A percentile compares a stretch with the other conserved stretches of the same genome.
phyloP scores from a whole-genome alignment of 2,113 vertebrate species.

The Anser brachyrhynchus region DNA sequence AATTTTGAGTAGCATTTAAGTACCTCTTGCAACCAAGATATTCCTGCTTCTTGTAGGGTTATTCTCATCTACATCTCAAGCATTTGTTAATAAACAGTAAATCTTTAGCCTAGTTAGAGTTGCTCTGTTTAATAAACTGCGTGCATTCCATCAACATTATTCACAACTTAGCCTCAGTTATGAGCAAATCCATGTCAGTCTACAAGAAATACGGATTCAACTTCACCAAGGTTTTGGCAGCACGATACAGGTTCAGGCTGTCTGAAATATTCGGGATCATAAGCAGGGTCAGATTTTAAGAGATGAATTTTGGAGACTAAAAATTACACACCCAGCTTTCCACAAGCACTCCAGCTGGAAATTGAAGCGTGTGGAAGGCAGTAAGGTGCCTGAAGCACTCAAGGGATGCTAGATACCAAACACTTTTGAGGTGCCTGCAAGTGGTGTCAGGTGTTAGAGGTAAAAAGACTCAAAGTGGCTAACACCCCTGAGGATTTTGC shows the following conservation, averaged over 20 bases:
- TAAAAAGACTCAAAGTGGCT: neutral
- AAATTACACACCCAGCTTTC: neutral
- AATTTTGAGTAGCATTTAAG: neutral
- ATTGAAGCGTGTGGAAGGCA: fast-evolving
- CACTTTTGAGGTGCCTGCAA: neutral
- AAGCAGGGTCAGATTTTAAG: neutral
- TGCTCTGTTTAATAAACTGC: conserved; percentile 31
- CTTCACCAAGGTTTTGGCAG: neutral
- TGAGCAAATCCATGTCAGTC: neutral
- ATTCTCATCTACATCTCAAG: neutral
- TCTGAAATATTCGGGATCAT: neutral
- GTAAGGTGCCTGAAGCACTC: neutral
- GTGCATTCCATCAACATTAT: neutral
- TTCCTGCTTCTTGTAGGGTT: neutral
- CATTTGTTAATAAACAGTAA: conserved; percentile 35
- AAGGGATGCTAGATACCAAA: neutral
- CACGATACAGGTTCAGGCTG: neutral
- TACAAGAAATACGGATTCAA: neutral
- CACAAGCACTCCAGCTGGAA: neutral
- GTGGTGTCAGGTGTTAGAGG: neutral
- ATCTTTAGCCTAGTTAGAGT: conserved; percentile 8
- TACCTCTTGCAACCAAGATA: neutral
- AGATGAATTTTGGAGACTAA: neutral
- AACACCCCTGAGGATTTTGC: neutral
- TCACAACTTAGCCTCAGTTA: conserved; percentile 11